Evolutionary conservation across 2,113 vertebrate species (phyloP).

Genomic region (Antennarius striatus): DNA sequence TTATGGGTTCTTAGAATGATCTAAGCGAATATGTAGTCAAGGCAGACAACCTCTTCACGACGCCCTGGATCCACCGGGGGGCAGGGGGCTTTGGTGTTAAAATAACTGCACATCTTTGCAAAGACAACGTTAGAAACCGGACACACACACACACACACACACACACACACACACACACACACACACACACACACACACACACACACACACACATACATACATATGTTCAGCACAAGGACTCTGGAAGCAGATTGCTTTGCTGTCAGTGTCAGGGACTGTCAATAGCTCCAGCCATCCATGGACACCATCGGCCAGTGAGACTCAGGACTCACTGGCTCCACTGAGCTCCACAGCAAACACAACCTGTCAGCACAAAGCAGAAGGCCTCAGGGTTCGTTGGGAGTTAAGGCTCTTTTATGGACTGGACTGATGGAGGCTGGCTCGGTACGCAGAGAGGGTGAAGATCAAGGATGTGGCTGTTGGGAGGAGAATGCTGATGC

Average conservation of each 20-base stretch:
- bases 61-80: slow-evolving; percentile 15
- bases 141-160: too few species aligned
- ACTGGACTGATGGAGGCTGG: slow-evolving; percentile 12
- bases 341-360: slow-evolving; percentile 30
- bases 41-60: slow-evolving; percentile 37
- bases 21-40: slow-evolving; percentile 4
- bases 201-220: slow-evolving; percentile 21
- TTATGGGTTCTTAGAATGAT: slow-evolving; percentile 1
- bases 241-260: slow-evolving; percentile 54
- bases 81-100: slow-evolving; percentile 61
- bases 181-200: slow-evolving; percentile 34
- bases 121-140: slow-evolving; percentile 48
- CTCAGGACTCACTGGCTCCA: slow-evolving; percentile 52
- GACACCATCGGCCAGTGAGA: slow-evolving; percentile 46
- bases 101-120: slow-evolving; percentile 56
- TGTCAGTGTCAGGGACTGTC: slow-evolving; percentile 60
- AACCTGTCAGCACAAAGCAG: slow-evolving; percentile 30
- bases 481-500: background rate
- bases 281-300: slow-evolving; percentile 66
- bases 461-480: background rate
- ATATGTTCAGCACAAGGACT: slow-evolving; percentile 34
- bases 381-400: background rate
- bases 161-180: slow-evolving; percentile 34
- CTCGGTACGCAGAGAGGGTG: background rate
- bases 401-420: slow-evolving; percentile 25